These are phyloP conservation scores for Anodontia alba DNA, from an alignment of 2,888 invertebrate species.

Conservation along the genomic window DNA sequence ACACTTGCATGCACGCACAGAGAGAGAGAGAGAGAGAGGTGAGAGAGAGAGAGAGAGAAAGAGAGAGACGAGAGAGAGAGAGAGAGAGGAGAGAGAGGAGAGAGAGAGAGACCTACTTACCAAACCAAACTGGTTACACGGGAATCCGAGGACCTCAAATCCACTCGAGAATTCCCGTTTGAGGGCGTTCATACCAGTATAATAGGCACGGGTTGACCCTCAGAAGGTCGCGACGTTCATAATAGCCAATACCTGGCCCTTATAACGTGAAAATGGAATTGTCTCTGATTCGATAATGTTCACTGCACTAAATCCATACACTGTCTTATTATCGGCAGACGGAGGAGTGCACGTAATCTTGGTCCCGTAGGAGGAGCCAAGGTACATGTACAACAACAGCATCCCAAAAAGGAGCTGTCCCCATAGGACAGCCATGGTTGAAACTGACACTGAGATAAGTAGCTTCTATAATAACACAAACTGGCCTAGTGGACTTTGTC, in stretches of 20 bases:
- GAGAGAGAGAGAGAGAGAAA: no score
- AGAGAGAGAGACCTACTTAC: no score
- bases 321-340: slow-evolving; percentile 14
- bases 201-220: slow-evolving; percentile 85
- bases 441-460: background rate
- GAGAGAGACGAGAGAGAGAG: no score
- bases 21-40: no score
- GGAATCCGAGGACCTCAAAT: slow-evolving; percentile 85
- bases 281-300: slow-evolving; percentile 62
- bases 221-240: slow-evolving; percentile 86
- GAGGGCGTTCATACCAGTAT: slow-evolving; percentile 85
- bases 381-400: background rate
- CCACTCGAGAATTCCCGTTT: slow-evolving; percentile 79
- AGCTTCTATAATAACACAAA: no score
- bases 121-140: slow-evolving; percentile 85
- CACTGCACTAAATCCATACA: slow-evolving; percentile 59
- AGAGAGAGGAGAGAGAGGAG: no score
- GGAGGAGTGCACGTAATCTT: background rate
- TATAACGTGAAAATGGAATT: slow-evolving; percentile 50
- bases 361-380: background rate
- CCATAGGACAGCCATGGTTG: background rate
- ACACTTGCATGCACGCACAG: no score
- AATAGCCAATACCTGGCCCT: slow-evolving; percentile 79
- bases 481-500: no score
- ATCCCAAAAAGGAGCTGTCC: background rate